Percentiles rank a stretch among this genome's conserved stretches.
Conservation (phyloP, 2,113 vertebrate genomes). For the Chaetodon trifascialis region DNA sequence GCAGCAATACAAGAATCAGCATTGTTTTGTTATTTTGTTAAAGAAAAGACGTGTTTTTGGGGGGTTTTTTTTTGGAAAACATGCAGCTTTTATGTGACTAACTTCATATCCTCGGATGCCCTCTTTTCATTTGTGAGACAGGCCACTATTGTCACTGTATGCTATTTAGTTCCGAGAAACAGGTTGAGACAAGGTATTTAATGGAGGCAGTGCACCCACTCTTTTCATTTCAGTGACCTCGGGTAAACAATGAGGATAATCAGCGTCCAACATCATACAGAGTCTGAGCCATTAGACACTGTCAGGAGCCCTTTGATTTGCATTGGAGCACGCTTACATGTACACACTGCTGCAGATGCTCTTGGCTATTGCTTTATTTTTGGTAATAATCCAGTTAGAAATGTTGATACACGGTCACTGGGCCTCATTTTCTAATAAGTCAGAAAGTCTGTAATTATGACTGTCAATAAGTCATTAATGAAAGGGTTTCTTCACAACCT, state of each 20-base stretch:
- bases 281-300: constrained; percentile 65
- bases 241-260: constrained; percentile 58
- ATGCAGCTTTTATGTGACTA: constrained; percentile 36
- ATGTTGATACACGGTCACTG: no score
- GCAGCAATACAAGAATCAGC: neutral
- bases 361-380: neutral
- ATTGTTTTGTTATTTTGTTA: constrained; percentile 13
- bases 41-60: no score
- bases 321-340: constrained; percentile 17
- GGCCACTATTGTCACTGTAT: constrained; percentile 7
- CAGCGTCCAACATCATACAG: constrained; percentile 48
- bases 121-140: constrained; percentile 48
- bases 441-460: no score
- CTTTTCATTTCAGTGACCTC: constrained; percentile 61
- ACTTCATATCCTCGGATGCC: neutral
- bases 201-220: constrained; percentile 50
- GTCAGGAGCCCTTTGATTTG: constrained; percentile 49
- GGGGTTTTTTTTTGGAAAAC: constrained; percentile 9
- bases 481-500: no score
- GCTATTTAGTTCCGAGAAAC: constrained; percentile 42
- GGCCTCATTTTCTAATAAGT: neutral
- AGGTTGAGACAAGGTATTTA: constrained; percentile 51
- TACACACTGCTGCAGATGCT: constrained; percentile 2
- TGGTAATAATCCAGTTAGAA: no score
- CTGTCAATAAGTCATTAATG: no score